phyloP scores from a whole-genome alignment of 2,888 invertebrate species.

The Nasonia oneida region DNA sequence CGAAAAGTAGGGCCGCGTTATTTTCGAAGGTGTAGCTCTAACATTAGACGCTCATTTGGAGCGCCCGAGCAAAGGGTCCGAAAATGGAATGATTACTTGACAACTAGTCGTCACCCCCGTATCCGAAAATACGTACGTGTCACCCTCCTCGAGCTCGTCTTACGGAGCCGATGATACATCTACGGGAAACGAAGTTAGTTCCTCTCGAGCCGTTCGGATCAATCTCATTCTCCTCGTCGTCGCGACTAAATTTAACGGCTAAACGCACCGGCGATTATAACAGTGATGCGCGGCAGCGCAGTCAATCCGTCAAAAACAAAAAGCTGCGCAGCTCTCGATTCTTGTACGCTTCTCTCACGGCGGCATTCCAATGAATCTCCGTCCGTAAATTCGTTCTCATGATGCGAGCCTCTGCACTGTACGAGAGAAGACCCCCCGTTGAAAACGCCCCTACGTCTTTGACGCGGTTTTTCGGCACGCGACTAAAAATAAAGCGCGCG shows the following conservation, averaged over 20 bases:
- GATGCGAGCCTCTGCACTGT: neutral
- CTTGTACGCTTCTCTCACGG: neutral
- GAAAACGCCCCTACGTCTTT: slow-evolving; percentile 28
- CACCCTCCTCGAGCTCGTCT: no score
- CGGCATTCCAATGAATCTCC: neutral
- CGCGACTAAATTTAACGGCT: no score
- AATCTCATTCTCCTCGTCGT: no score
- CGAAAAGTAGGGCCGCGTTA: neutral
- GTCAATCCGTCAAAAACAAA: no score
- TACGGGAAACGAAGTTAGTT: no score
- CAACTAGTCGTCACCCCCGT: neutral
- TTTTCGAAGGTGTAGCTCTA: neutral
- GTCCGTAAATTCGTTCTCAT: slow-evolving; percentile 9
- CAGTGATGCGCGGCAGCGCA: no score
- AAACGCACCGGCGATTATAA: no score
- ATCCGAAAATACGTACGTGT: no score
- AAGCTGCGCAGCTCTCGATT: neutral
- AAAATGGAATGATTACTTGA: neutral
- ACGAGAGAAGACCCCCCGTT: slow-evolving; percentile 20
- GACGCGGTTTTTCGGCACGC: slow-evolving; percentile 42
- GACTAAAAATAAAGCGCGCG: slow-evolving; percentile 51
- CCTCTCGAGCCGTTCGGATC: no score
- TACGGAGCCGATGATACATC: no score
- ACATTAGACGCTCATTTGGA: neutral
- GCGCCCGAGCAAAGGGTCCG: neutral